A percentile compares a stretch with the other conserved stretches of the same genome.
These are phyloP conservation scores for Pocillopora damicornis DNA, from an alignment of 64 coral and sea anemone genomes.

Conservation along the genomic window DNA sequence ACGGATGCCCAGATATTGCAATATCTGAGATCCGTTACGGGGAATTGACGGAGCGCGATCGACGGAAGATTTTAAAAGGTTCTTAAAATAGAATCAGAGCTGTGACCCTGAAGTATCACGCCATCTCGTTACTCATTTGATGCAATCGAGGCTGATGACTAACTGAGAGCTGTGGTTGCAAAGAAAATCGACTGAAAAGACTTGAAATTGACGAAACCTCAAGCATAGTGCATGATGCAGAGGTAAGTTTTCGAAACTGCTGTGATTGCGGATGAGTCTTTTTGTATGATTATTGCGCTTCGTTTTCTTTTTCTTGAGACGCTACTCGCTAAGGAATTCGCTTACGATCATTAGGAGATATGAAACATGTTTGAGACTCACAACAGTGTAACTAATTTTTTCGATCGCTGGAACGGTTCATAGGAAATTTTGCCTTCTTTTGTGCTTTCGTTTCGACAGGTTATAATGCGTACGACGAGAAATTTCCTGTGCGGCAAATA, in stretches of 20 bases:
- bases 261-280: not conserved
- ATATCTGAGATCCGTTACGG: not conserved
- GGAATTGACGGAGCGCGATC: constrained; percentile 1
- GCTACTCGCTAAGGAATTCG: not conserved
- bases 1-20: not conserved
- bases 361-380: not conserved
- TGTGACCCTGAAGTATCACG: constrained; percentile 30
- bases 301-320: not conserved
- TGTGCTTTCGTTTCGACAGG: not conserved
- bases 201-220: not conserved
- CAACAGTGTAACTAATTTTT: not conserved
- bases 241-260: constrained; percentile 7
- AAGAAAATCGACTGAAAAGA: not conserved
- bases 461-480: not conserved
- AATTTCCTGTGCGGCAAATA: not conserved
- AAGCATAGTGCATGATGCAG: not conserved
- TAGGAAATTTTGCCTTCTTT: not conserved
- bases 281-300: not conserved
- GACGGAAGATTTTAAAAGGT: not conserved
- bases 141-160: not conserved
- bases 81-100: constrained; percentile 34
- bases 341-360: not conserved
- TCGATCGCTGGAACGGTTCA: not conserved
- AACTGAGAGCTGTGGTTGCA: not conserved
- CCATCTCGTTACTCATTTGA: constrained; percentile 4